A percentile compares a stretch with the other conserved stretches of the same genome.
Conservation (phyloP, 2,888 invertebrate genomes). For the Drosophila peninsularis region DNA sequence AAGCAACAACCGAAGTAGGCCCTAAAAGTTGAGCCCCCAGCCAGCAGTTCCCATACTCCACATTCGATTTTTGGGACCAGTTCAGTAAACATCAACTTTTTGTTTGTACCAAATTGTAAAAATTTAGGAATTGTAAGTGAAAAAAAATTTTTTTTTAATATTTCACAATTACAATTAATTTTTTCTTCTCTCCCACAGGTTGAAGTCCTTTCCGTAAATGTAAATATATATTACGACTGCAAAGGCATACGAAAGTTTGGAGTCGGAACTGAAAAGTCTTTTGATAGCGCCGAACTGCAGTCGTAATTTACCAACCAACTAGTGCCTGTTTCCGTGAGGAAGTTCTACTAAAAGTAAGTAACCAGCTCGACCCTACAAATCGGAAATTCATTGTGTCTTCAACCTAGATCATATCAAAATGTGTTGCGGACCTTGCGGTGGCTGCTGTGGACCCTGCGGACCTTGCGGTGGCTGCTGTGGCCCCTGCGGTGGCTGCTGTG, state of each 20-base stretch:
- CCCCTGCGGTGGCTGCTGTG: slow-evolving; percentile 2
- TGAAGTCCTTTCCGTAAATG: not conserved
- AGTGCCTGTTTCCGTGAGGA: slow-evolving; percentile 33
- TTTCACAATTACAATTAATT: too few relatives aligned
- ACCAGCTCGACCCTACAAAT: rapidly evolving
- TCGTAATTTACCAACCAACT: not conserved
- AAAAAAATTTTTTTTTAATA: not conserved
- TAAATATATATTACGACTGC: not conserved
- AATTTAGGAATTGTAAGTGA: slow-evolving; percentile 2
- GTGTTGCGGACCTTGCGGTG: slow-evolving; percentile 8
- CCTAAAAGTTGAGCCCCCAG: not conserved
- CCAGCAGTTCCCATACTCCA: not conserved
- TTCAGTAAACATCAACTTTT: slow-evolving; percentile 2
- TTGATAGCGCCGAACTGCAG: not conserved
- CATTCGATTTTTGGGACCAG: slow-evolving; percentile 1
- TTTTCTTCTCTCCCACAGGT: not conserved
- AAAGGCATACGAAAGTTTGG: not conserved
- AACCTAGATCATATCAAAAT: not conserved
- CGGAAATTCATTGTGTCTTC: too few relatives aligned
- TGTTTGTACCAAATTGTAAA: slow-evolving; percentile 11
- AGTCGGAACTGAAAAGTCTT: not conserved
- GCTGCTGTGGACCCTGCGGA: slow-evolving; percentile 4
- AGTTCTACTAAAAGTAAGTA: slow-evolving; percentile 4
- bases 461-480: not conserved
- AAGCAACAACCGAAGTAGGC: slow-evolving; percentile 1